Evolutionary conservation across 2,113 vertebrate genomes (phyloP).

Genomic region (Hypomesus transpacificus): DNA sequence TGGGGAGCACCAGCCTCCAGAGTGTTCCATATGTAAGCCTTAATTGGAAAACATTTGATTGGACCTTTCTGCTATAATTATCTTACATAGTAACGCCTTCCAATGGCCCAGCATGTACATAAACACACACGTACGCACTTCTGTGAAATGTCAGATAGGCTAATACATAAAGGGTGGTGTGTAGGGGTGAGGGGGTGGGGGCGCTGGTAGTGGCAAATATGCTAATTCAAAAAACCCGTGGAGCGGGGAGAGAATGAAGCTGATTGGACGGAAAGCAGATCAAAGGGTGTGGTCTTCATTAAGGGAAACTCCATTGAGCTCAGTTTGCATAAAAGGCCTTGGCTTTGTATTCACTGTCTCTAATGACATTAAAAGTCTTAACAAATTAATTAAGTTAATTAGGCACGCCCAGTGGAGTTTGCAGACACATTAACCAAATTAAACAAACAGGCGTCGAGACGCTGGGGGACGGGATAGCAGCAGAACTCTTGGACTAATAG

Average conservation of each 20-base stretch:
- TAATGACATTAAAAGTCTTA: conserved; percentile 97
- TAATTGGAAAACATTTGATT: conserved; percentile 95
- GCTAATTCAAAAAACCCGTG: too few species aligned
- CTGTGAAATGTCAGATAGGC: too few species aligned
- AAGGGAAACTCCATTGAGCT: conserved; percentile 88
- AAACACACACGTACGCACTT: too few species aligned
- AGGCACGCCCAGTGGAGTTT: conserved; percentile 94
- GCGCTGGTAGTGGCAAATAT: too few species aligned
- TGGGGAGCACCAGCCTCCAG: conserved; percentile 78
- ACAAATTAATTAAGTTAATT: conserved; percentile 99
- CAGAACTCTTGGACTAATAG: too few species aligned
- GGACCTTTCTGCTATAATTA: conserved; percentile 83
- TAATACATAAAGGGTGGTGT: too few species aligned
- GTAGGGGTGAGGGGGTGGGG: conserved; percentile 2
- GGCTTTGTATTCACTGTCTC: conserved; percentile 85
- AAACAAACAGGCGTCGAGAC: conserved; percentile 94
- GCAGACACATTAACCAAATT: conserved; percentile 94
- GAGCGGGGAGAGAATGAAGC: conserved; percentile 16
- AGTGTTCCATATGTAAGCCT: conserved; percentile 78
- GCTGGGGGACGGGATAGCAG: conserved; percentile 82
- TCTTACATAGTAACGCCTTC: conserved; percentile 75
- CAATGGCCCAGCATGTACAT: too few species aligned
- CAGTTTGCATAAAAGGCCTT: conserved; percentile 95
- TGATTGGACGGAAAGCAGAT: conserved; percentile 79
- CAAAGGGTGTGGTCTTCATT: conserved; percentile 94